Conservation (phyloP, 2,113 vertebrate genomes). For the Irena cyanogastra region DNA sequence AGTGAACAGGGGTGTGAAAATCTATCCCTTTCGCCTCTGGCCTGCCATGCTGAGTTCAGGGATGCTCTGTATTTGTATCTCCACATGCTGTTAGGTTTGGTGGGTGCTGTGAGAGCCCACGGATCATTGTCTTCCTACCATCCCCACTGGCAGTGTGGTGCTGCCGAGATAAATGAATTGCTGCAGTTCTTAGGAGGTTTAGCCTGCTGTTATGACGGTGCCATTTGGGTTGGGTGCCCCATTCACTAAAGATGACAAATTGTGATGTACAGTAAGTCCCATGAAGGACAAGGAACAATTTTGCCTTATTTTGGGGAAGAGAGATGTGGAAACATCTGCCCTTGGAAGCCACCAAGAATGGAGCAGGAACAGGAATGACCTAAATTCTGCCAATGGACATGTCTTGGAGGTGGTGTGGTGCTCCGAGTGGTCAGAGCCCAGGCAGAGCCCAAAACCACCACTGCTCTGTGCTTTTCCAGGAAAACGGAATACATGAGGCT, state of each 20-base stretch:
- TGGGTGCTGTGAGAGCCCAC: not conserved
- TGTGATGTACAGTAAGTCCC: not conserved
- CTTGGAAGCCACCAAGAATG: not conserved
- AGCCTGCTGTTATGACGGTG: not conserved
- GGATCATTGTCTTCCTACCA: not conserved
- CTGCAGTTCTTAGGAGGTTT: not conserved
- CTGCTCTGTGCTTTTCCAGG: constrained; percentile 9
- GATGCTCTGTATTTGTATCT: not conserved
- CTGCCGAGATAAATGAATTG: not conserved
- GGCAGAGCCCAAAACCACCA: not conserved
- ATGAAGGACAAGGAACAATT: not conserved
- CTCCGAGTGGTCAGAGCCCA: not conserved
- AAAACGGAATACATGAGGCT: not conserved
- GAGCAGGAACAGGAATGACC: not conserved
- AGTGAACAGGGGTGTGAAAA: not conserved
- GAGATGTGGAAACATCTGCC: not conserved
- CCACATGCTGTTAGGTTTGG: not conserved
- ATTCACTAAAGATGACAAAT: not conserved
- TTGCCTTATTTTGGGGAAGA: not conserved
- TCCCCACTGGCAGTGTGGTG: not conserved
- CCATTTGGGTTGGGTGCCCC: not conserved
- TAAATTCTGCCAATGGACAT: not conserved
- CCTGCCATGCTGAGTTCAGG: not conserved
- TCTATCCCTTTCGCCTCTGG: accelerated
- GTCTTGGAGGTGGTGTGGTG: not conserved